A percentile compares a stretch with the other conserved stretches of the same genome.
These are phyloP conservation scores for mouse (Mus musculus) DNA, from an alignment of 2,113 vertebrate genomes.

Conservation along the genomic window DNA sequence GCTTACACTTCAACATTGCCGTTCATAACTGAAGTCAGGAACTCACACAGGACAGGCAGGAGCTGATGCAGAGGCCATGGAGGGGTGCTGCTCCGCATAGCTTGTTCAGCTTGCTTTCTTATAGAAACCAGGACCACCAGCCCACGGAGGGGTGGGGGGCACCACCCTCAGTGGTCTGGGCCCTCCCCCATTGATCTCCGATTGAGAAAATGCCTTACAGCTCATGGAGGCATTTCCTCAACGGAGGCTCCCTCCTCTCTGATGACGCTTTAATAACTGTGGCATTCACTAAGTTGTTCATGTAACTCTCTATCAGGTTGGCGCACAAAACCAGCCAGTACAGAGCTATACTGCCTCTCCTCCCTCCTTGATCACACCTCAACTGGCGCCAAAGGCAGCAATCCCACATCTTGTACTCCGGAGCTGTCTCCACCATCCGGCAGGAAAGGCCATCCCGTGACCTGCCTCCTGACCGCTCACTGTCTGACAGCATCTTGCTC, in stretches of 20 bases:
- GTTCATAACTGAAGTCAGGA: neutral
- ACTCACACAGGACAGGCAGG: neutral
- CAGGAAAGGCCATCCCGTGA: accelerated
- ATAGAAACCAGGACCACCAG: neutral
- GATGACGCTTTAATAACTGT: neutral
- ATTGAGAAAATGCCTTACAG: neutral
- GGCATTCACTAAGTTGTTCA: no score
- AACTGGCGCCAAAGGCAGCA: neutral
- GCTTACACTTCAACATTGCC: neutral
- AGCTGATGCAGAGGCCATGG: neutral
- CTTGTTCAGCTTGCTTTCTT: neutral
- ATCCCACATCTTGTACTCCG: neutral
- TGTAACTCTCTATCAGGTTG: neutral
- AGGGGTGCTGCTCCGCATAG: neutral
- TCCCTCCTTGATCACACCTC: neutral
- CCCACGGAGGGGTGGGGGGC: neutral
- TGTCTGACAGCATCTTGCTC: neutral
- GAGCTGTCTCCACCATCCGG: neutral
- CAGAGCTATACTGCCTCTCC: neutral
- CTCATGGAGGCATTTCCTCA: neutral
- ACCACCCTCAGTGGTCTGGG: no score
- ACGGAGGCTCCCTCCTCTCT: neutral
- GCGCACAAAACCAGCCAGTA: neutral
- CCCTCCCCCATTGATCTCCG: no score
- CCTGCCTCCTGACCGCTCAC: neutral